These are phyloP conservation scores for Bunonema sp. DNA, from an alignment of 2,888 invertebrate genomes.

Conservation along the genomic window DNA sequence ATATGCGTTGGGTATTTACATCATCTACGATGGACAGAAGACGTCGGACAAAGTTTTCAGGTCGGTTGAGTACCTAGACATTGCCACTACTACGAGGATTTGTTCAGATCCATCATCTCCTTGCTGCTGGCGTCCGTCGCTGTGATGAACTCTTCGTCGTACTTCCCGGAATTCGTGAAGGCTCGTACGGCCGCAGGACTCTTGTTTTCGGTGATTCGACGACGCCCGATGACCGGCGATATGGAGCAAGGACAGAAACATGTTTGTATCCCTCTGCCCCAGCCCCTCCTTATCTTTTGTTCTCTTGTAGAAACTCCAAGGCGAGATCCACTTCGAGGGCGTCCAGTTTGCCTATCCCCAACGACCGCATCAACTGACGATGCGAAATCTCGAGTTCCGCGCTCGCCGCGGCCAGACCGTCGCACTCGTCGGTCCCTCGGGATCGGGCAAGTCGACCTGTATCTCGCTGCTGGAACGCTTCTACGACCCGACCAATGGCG, in stretches of 20 bases:
- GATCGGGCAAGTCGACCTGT: slow-evolving; percentile 74
- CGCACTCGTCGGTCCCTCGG: slow-evolving; percentile 56
- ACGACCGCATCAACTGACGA: slow-evolving; percentile 15
- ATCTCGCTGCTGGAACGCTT: slow-evolving; percentile 67
- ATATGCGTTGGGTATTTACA: slow-evolving; percentile 17
- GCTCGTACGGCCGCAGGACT: slow-evolving; percentile 45
- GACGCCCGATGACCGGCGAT: slow-evolving; percentile 39
- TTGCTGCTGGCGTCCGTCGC: slow-evolving; percentile 5
- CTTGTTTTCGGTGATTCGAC: slow-evolving; percentile 37
- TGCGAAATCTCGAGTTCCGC: slow-evolving; percentile 35
- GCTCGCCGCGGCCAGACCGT: slow-evolving; percentile 24
- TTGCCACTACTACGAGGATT: background rate
- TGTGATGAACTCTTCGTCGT: slow-evolving; percentile 10
- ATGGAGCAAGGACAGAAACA: background rate
- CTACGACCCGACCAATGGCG: slow-evolving; percentile 56
- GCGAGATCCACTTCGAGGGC: slow-evolving; percentile 31
- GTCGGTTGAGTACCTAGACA: background rate
- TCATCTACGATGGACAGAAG: slow-evolving; percentile 10
- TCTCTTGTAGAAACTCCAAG: slow-evolving; percentile 17
- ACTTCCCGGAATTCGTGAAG: slow-evolving; percentile 45
- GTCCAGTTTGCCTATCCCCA: slow-evolving; percentile 44
- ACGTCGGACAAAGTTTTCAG: slow-evolving; percentile 1
- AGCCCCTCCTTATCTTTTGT: slow-evolving; percentile 4
- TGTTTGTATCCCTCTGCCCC: background rate
- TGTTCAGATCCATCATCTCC: slow-evolving; percentile 2